Base-by-base conservation (phyloP, 2,888 invertebrate species). In the Dasysyrphus tricinctus region DNA sequence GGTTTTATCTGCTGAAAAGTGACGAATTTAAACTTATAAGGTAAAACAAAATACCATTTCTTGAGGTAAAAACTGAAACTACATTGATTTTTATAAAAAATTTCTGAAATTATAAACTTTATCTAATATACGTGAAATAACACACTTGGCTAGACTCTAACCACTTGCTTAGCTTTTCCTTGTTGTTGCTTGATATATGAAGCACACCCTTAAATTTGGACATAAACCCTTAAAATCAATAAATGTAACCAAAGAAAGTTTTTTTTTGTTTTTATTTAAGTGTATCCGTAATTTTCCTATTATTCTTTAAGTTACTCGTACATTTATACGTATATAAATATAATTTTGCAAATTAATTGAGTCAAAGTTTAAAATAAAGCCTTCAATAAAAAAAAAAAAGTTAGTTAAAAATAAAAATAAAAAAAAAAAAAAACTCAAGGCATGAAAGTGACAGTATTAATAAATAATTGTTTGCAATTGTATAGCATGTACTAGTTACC, bases 201-300 rank as follows among this genome's bases (percentile, higher is more conserved):
- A 69, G 39, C 39, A 61, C 75, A 44, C 42, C 75, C 57, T 56
- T 29, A 32, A 11, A 39, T 32, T 42, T 47, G 29, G 49, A 49
- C 11, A 44, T 49, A 57, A 70, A 59, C 59, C 75, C 19, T 76
- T 67, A 29, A 75, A 78, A 82, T 86, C 78, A 87, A 75, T 87
- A 69, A 24, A 80, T 80, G 76, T 80, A 83, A 87, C 87, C 87
- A 87, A 87, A 87, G 87, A 87, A 79, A 79, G 75, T 80, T 78
- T 63, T 77, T 78, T 47, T 74, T 82, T 76, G 51, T 76, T 59
- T 83, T 80, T 85, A 70, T 59, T 80, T 85, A 44, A 85, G 77
- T 63, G 74, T 82, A 81, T 86, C 86, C 77, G 67, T 81, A 82
- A 82, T 78, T 86, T 82, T 78, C 86, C 86, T 86, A 86, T 86